Evolutionary conservation across 1,140 invertebrate species (phyloP).

Genomic region (Penaeus japonicus): DNA sequence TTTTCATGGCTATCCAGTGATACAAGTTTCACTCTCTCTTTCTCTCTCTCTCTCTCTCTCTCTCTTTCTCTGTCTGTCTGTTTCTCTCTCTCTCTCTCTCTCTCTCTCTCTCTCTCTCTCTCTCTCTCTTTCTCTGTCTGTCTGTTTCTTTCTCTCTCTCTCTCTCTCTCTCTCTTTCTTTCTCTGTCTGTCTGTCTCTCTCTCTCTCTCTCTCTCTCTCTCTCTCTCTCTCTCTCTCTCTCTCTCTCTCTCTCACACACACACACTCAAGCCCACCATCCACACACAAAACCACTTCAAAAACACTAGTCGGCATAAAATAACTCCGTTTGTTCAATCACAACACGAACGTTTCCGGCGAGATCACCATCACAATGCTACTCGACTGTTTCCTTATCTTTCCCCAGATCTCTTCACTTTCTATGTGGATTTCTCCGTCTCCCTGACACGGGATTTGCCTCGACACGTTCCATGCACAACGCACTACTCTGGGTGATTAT

Average conservation of each 20-base stretch:
- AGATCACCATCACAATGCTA: too few species aligned
- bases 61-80: not conserved
- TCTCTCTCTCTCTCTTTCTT: not conserved
- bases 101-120: not conserved
- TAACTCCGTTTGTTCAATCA: too few species aligned
- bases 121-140: slow-evolving; percentile 11
- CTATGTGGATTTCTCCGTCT: too few species aligned
- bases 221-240: not conserved
- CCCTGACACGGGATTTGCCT: too few species aligned
- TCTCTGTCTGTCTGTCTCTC: not conserved
- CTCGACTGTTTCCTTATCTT: too few species aligned
- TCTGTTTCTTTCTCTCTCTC: not conserved
- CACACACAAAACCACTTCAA: too few species aligned
- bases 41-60: not conserved
- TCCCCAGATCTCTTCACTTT: too few species aligned
- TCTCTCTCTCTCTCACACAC: not conserved
- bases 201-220: not conserved
- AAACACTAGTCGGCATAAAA: too few species aligned
- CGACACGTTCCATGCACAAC: too few species aligned
- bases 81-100: not conserved
- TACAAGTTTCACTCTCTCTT: not conserved
- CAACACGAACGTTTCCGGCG: too few species aligned
- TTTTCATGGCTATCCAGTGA: too few species aligned
- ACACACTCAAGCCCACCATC: not conserved
- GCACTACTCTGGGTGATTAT: too few species aligned